Base-by-base conservation (phyloP, 1,140 invertebrate genomes). In the Zaprionus inermis region DNA sequence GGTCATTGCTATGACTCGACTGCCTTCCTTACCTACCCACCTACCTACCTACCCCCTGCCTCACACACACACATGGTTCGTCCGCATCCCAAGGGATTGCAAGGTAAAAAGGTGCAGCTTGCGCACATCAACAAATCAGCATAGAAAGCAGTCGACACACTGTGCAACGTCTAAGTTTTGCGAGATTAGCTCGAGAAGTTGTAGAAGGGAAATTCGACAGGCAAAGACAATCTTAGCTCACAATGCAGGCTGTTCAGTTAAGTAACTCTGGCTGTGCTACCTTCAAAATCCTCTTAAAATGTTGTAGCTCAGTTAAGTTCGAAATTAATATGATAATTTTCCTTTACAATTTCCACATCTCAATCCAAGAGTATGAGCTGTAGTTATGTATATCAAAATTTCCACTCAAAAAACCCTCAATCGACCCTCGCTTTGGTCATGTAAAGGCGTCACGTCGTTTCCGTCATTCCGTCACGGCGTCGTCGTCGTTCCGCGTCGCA, bases 61-160 rank as follows among this genome's bases (percentile, higher is more conserved):
- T n/a, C 16, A 12, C 14, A 16, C 54, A 11, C 38, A 14, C 16
- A 34, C 18, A 24, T 44, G 12, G 2, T n/a, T 16, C 9, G 16
- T 36, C 55, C 60, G 60, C 65, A 68, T 68, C 65, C 65, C 68
- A 49, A 61, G 51, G 65, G 55, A 69, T 61, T 18, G 56, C 22
- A 46, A 55, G 56, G 67, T 68, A 72, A 2, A 2, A 28, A 60
- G 54, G 56, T 60, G 64, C 72, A 52, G 63, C 56, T 67, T 14
- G 67, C 58, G 58, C 56, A 58, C 54, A 72, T 67, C 64, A 76
- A 76, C 73, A 76, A 76, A 76, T 76, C 71, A 64, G 68, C 67
- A 72, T 76, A 59, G 68, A 66, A 76, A 55, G 68, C 68, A 64
- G 61, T 30, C 60, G 34, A 36, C 64, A 44, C 64, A 54, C 14